A percentile compares a stretch with the other conserved stretches of the same genome.
Conservation (phyloP, 1,140 invertebrate genomes). For the Drosophila lini region DNA sequence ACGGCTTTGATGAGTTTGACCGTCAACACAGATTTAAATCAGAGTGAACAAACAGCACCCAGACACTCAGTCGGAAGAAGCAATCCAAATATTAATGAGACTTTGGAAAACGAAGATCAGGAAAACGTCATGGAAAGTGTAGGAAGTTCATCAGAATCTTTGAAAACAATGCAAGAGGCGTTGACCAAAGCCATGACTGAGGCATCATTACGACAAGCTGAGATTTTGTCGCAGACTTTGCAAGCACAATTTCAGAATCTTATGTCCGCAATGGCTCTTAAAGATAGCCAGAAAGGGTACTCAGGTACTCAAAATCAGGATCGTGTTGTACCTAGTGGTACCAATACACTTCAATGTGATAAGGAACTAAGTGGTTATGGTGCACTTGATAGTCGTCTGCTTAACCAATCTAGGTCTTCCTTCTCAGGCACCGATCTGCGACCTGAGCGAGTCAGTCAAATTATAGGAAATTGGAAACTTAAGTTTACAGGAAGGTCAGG, state of each 20-base stretch:
- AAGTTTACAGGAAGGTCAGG: slow-evolving; percentile 1
- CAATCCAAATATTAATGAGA: slow-evolving; percentile 1
- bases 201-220: slow-evolving; percentile 1
- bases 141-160: not conserved
- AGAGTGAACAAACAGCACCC: not conserved
- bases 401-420: slow-evolving; percentile 6
- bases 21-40: slow-evolving; percentile 1
- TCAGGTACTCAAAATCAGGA: slow-evolving; percentile 2
- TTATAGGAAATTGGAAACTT: slow-evolving; percentile 4
- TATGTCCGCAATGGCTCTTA: not conserved
- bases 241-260: slow-evolving; percentile 9
- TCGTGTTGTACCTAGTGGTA: not conserved
- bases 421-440: not conserved
- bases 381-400: not conserved
- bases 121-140: not conserved
- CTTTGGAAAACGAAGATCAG: slow-evolving; percentile 4
- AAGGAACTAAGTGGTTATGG: not conserved
- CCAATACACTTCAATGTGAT: too few relatives aligned
- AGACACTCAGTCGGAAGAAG: slow-evolving; percentile 1
- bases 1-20: slow-evolving; percentile 6
- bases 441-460: not conserved
- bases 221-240: not conserved
- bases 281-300: not conserved
- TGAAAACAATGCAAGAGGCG: slow-evolving; percentile 1
- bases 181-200: not conserved